These are phyloP conservation scores for Euura saliciscinereae DNA, from an alignment of 1,140 invertebrate species.

Conservation along the genomic window DNA sequence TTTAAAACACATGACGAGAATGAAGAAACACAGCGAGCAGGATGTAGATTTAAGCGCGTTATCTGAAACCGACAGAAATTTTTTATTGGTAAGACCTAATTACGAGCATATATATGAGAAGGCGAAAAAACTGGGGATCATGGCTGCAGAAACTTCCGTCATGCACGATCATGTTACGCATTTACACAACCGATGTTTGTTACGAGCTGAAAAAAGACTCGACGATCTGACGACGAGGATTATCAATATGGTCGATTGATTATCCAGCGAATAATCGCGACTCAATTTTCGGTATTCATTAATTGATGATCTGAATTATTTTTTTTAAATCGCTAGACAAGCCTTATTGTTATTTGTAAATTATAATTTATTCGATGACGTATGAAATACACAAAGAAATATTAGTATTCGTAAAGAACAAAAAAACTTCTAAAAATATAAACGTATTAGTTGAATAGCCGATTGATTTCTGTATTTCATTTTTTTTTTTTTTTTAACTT, in stretches of 20 bases:
- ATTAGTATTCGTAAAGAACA: no score
- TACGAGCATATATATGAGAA: constrained; percentile 40
- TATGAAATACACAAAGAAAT: no score
- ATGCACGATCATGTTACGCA: constrained; percentile 26
- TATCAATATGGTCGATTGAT: constrained; percentile 25
- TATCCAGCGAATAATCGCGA: background rate
- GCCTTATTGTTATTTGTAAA: no score
- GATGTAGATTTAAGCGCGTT: constrained; percentile 34
- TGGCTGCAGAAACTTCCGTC: constrained; percentile 25
- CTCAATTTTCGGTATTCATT: background rate
- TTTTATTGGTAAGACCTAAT: constrained; percentile 36
- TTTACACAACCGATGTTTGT: constrained; percentile 29
- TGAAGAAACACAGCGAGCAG: constrained; percentile 22
- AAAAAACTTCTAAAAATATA: no score
- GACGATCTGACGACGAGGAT: constrained; percentile 23
- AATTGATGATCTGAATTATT: no score
- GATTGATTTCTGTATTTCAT: no score
- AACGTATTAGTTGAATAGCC: no score
- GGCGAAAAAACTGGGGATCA: constrained; percentile 28
- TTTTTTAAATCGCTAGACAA: no score
- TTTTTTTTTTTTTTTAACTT: no score
- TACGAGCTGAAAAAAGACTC: constrained; percentile 30
- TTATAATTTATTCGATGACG: no score
- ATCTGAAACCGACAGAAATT: constrained; percentile 36
- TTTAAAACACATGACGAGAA: constrained; percentile 24